Evolutionary conservation across 2,888 invertebrate species (phyloP).

Genomic region (Luperina nickerlii): DNA sequence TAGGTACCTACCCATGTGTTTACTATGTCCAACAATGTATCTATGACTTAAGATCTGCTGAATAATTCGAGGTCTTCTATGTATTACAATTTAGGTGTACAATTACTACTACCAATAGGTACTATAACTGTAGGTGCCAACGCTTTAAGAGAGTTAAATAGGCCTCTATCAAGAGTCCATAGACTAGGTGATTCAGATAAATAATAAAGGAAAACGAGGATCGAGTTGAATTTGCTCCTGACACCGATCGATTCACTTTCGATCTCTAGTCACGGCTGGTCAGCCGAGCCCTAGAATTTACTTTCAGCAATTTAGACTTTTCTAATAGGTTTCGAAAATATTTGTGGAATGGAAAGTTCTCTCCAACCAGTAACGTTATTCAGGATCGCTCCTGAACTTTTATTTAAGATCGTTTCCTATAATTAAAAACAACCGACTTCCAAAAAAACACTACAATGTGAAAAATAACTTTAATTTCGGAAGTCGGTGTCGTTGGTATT

Average conservation of each 20-base stretch:
- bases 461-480: no score
- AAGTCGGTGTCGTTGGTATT: no score
- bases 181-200: slow-evolving; percentile 16
- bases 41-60: background rate
- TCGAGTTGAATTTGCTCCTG: slow-evolving; percentile 18
- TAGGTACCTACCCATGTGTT: slow-evolving; percentile 20
- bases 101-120: background rate
- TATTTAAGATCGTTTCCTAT: background rate
- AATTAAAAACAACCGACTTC: no score
- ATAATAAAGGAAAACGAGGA: slow-evolving; percentile 29
- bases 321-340: background rate
- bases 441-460: no score
- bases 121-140: background rate
- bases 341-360: background rate
- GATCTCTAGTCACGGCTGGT: slow-evolving; percentile 23
- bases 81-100: background rate
- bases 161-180: slow-evolving; percentile 5
- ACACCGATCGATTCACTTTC: slow-evolving; percentile 46
- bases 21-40: slow-evolving; percentile 11
- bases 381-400: background rate
- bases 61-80: background rate
- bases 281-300: slow-evolving; percentile 17
- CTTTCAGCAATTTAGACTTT: slow-evolving; percentile 6
- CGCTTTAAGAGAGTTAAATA: background rate
- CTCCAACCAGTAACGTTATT: background rate